A percentile compares a stretch with the other conserved stretches of the same genome.
Evolutionary conservation across 1,140 invertebrate genomes (phyloP).

Genomic region (Lethocerus indicus): DNA sequence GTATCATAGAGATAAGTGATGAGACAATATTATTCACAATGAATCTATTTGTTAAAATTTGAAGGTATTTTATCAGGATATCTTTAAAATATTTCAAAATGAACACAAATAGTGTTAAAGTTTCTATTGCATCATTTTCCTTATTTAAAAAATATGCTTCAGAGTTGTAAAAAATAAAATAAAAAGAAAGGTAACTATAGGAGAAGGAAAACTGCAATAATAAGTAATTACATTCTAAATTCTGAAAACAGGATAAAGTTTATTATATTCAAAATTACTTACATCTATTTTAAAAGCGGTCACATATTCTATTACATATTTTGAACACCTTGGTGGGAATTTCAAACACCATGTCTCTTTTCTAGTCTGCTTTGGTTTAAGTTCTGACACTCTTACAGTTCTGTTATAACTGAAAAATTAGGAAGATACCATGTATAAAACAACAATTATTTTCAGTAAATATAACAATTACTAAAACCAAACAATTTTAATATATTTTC

Average conservation of each 20-base stretch:
- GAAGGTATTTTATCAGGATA: not conserved
- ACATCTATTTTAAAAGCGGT: slow-evolving; percentile 49
- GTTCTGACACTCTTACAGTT: slow-evolving; percentile 52
- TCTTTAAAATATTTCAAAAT: not conserved
- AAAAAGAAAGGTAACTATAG: not conserved
- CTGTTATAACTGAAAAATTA: slow-evolving; percentile 41
- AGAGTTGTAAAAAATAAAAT: not conserved
- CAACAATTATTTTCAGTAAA: too few species aligned
- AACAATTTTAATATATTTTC: too few species aligned
- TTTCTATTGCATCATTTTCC: not conserved
- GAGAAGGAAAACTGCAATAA: too few species aligned
- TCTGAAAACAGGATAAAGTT: too few species aligned
- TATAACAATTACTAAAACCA: too few species aligned
- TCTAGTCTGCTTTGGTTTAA: slow-evolving; percentile 62
- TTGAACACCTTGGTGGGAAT: slow-evolving; percentile 69
- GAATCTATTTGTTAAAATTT: not conserved
- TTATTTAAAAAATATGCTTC: not conserved
- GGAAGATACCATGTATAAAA: too few species aligned
- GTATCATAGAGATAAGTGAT: not conserved
- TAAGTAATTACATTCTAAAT: too few species aligned
- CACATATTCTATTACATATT: slow-evolving; percentile 60
- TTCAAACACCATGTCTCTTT: slow-evolving; percentile 67
- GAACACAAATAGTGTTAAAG: not conserved
- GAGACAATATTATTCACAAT: not conserved
- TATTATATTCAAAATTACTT: too few species aligned